A percentile compares a stretch with the other conserved stretches of the same genome.
These are phyloP conservation scores for Daphoenositta chrysoptera DNA, from an alignment of 2,113 vertebrate genomes.

Conservation along the genomic window DNA sequence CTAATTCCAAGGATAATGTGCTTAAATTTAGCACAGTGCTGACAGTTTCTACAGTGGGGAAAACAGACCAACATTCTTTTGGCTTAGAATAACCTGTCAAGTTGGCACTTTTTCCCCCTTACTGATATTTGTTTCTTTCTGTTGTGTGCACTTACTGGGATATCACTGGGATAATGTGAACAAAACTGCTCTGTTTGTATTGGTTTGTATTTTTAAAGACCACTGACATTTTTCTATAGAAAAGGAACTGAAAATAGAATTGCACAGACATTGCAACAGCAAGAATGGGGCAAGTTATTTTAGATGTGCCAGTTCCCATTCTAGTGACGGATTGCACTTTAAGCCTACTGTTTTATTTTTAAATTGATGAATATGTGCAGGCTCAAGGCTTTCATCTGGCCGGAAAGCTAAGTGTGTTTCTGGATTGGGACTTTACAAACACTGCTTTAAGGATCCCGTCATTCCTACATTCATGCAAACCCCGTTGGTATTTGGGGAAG, in stretches of 20 bases:
- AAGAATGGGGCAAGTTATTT: background rate
- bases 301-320: background rate
- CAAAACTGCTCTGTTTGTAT: background rate
- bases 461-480: background rate
- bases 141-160: background rate
- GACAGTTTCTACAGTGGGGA: background rate
- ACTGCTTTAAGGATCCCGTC: background rate
- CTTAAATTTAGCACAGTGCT: background rate
- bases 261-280: background rate
- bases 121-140: background rate
- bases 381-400: background rate
- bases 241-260: conserved; percentile 33
- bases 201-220: background rate
- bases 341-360: background rate
- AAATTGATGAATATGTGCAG: background rate
- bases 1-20: background rate
- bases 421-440: background rate
- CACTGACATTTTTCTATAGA: background rate
- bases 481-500: background rate
- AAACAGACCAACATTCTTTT: background rate
- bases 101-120: background rate
- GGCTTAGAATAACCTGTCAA: background rate
- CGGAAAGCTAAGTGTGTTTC: background rate
- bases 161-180: background rate
- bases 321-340: background rate